These are phyloP conservation scores for Sitta carolinensis DNA, from an alignment of 2,797 vertebrate genomes.

Conservation along the genomic window DNA sequence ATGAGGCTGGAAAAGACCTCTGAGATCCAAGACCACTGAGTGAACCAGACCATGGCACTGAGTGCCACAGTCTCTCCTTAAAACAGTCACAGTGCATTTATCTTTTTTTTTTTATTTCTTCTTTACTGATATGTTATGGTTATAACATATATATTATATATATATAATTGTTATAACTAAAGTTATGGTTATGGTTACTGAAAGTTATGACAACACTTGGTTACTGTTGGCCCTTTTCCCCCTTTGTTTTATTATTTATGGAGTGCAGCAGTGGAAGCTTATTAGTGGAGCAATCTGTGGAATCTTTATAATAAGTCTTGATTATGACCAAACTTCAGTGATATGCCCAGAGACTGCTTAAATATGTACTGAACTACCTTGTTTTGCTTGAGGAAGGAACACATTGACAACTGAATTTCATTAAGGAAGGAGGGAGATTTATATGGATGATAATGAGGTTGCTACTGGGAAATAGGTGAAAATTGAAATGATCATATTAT, in stretches of 20 bases:
- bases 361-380: not conserved
- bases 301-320: slow-evolving; percentile 62
- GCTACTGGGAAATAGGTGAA: not conserved
- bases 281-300: slow-evolving; percentile 50
- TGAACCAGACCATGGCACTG: not conserved
- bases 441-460: not conserved
- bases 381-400: slow-evolving; percentile 1
- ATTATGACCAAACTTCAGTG: slow-evolving; percentile 38
- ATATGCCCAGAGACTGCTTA: not conserved
- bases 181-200: slow-evolving; percentile 23
- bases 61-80: not conserved
- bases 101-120: not conserved
- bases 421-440: not conserved
- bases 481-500: not conserved
- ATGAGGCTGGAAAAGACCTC: not conserved
- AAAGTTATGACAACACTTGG: slow-evolving; percentile 61
- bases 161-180: too few species aligned
- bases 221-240: slow-evolving; percentile 64
- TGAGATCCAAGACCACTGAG: not conserved
- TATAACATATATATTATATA: too few species aligned
- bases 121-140: not conserved
- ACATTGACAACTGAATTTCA: not conserved
- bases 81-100: fast-evolving
- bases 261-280: slow-evolving; percentile 34
- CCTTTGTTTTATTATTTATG: slow-evolving; percentile 69